Percentiles rank a stretch among this genome's conserved stretches.
Evolutionary conservation across 2,888 invertebrate genomes (phyloP).

Genomic region (Cephalotes varians): DNA sequence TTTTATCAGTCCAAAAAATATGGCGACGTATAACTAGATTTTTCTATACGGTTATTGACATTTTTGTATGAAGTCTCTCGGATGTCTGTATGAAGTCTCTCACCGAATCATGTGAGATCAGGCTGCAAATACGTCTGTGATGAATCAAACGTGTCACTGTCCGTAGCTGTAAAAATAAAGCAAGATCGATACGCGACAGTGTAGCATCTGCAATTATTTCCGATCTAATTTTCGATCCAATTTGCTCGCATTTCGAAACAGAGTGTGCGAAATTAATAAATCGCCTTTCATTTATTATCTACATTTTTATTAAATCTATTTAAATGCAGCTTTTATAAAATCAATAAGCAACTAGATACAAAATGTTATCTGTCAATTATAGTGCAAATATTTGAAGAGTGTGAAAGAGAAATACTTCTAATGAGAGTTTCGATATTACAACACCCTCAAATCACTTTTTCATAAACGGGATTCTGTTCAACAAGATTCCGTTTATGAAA

Average conservation of each 20-base stretch:
- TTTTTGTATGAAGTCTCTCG: neutral
- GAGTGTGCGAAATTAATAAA: neutral
- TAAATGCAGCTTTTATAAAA: neutral
- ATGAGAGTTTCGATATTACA: neutral
- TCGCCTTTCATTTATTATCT: neutral
- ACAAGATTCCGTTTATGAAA: neutral
- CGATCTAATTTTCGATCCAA: conserved; percentile 26
- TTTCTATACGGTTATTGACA: neutral
- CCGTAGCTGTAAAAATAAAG: conserved; percentile 30
- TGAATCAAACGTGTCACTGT: conserved; percentile 39
- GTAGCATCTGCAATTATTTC: conserved; percentile 38
- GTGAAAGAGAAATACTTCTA: neutral
- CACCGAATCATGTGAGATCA: neutral
- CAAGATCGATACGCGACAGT: conserved; percentile 54
- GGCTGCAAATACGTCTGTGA: neutral
- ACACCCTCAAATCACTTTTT: neutral
- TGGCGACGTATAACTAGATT: neutral
- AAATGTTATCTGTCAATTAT: neutral
- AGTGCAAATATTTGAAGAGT: conserved; percentile 8
- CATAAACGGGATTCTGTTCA: neutral
- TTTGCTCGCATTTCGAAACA: conserved; percentile 16
- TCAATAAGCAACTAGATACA: neutral
- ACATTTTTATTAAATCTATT: neutral
- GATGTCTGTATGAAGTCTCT: no score
- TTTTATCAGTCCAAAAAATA: neutral